These are phyloP conservation scores for Drosophila arizonae DNA, from an alignment of 1,140 invertebrate species.

Conservation along the genomic window DNA sequence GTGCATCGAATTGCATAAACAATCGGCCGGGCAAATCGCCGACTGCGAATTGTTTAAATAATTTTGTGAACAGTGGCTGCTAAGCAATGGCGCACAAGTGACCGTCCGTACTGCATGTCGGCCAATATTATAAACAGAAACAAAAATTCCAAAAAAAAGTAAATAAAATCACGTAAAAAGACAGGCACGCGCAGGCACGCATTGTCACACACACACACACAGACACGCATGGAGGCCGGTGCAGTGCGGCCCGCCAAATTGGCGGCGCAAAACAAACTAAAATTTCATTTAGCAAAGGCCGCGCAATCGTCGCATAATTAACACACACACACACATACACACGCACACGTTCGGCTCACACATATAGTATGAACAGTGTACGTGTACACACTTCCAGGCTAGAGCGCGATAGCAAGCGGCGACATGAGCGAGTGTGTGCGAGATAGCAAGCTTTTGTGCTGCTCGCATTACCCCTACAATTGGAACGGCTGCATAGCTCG, in stretches of 20 bases:
- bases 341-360: slow-evolving; percentile 32
- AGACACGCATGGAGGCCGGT: slow-evolving; percentile 13
- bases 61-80: background rate
- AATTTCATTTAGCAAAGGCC: slow-evolving; percentile 45
- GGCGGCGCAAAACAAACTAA: slow-evolving; percentile 74
- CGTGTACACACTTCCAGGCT: slow-evolving; percentile 59
- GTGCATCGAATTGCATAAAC: slow-evolving; percentile 13
- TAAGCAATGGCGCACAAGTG: slow-evolving; percentile 1
- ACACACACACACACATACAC: slow-evolving; percentile 28
- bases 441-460: slow-evolving; percentile 10
- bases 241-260: slow-evolving; percentile 60
- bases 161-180: slow-evolving; percentile 43
- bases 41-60: background rate
- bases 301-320: slow-evolving; percentile 54
- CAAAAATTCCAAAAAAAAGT: slow-evolving; percentile 29
- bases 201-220: slow-evolving; percentile 16
- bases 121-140: slow-evolving; percentile 25
- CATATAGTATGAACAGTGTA: slow-evolving; percentile 56
- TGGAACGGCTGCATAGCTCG: slow-evolving; percentile 38
- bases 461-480: slow-evolving; percentile 49
- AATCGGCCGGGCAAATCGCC: background rate
- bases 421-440: background rate
- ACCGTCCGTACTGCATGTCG: background rate
- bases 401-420: slow-evolving; percentile 13
- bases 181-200: slow-evolving; percentile 20